Percentiles rank a stretch among this genome's conserved stretches.
Conservation (phyloP, 2,113 vertebrate genomes). For the Sebastes fasciatus region DNA sequence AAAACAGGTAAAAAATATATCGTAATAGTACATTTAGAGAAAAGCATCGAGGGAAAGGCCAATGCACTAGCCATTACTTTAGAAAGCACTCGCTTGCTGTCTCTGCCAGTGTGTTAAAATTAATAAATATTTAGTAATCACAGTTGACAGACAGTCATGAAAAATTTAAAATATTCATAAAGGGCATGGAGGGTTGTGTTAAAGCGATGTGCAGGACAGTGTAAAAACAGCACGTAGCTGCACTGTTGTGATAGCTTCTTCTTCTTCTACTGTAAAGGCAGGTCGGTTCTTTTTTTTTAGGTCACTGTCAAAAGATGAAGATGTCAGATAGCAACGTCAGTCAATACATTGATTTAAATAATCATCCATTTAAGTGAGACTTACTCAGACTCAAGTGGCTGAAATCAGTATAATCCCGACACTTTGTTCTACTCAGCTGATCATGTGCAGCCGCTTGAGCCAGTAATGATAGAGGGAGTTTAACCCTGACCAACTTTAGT, state of each 20-base stretch:
- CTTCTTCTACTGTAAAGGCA: constrained; percentile 6
- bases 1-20: not conserved
- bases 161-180: constrained; percentile 70
- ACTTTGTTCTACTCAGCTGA: constrained; percentile 18
- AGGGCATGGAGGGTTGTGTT: constrained; percentile 63
- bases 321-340: constrained; percentile 16
- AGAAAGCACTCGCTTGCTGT: not conserved
- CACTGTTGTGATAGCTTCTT: not conserved
- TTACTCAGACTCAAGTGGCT: constrained; percentile 31
- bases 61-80: not conserved
- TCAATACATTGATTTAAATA: constrained; percentile 36
- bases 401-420: constrained; percentile 29
- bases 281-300: not conserved
- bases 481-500: too few species aligned
- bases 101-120: constrained; percentile 16
- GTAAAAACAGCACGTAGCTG: constrained; percentile 25
- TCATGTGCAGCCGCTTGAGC: not conserved
- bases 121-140: constrained; percentile 44
- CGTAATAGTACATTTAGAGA: not conserved
- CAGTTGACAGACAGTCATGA: constrained; percentile 62
- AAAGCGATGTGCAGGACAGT: constrained; percentile 31
- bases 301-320: constrained; percentile 24
- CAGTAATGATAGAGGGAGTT: not conserved
- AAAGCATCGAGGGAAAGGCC: not conserved
- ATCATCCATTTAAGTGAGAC: constrained; percentile 40